Evolutionary conservation across 2,797 vertebrate species (phyloP).

Genomic region (Anolis apletophallus): DNA sequence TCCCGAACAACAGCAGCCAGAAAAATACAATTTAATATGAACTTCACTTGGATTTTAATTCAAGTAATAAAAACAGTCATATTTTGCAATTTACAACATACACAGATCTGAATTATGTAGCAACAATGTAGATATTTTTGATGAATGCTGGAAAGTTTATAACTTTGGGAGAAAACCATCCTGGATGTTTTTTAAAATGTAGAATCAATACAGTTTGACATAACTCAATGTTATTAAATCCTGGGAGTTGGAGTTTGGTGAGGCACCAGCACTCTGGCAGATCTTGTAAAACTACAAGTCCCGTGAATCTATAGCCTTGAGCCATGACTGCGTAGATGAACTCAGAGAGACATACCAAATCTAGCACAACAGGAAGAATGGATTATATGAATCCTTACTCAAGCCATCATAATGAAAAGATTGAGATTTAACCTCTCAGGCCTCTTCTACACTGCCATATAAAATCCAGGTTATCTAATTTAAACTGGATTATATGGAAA

Average conservation of each 20-base stretch:
- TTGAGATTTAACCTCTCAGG: neutral
- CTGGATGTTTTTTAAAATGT: neutral
- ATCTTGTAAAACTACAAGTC: too few species aligned
- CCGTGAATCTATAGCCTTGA: too few species aligned
- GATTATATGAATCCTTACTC: neutral
- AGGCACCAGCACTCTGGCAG: too few species aligned
- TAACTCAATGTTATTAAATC: too few species aligned
- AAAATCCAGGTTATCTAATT: too few species aligned
- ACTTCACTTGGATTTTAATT: constrained; percentile 79
- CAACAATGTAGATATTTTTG: constrained; percentile 32
- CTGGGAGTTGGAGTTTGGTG: too few species aligned
- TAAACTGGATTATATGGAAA: too few species aligned
- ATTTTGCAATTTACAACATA: constrained; percentile 76
- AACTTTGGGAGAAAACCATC: neutral
- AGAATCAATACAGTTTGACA: too few species aligned
- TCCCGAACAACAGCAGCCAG: constrained; percentile 67
- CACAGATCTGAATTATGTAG: constrained; percentile 58
- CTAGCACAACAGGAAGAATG: neutral
- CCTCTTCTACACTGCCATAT: too few species aligned
- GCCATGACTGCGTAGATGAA: neutral
- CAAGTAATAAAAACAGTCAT: constrained; percentile 78
- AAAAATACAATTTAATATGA: constrained; percentile 76
- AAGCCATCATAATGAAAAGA: neutral
- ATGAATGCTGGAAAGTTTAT: constrained; percentile 42
- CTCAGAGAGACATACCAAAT: neutral